Evolutionary conservation across 2,113 vertebrate species (phyloP), one percentile per base, ranked within the genome.

Genomic region (Balaeniceps rex): DNA sequence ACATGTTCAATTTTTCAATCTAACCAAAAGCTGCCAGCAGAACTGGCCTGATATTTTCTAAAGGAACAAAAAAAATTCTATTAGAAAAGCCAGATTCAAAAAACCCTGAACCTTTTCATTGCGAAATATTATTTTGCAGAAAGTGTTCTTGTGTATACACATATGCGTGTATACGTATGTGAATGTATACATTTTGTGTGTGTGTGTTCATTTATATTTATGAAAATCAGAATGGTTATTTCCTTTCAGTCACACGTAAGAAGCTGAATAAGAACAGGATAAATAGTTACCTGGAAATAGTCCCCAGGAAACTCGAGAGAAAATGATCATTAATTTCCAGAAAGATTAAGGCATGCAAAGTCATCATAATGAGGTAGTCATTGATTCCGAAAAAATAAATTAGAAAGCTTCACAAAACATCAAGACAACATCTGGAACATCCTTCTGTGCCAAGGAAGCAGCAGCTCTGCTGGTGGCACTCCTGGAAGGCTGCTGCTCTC

Each of bases 131-230:
- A 7, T 70, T 69, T 76, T 76, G 54, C 21, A 46, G 21, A 12
- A 68, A 17, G 25, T 19, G 8, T 24, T 63, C 28, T 28, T 78
- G 9, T 40, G 10, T 26, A 19, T 21, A 10, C 7, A 21, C 28
- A 3, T n/a, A 25, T 47, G 14, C 3, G 0, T 9, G 11, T 25
- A 25, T 17, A 16, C 31, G 4, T 28, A 12, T 8, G 8, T 15
- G 29, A 60, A 18, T n/a, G 34, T 22, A 17, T 52, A 49, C 7
- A 7, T 31, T 28, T 33, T 34, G 4, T 36, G 9, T 7, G 5
- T 21, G 5, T 11, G 10, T 16, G 15, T 31, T 15, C 24, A 34
- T 42, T 79, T 72, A 12, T 29, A 38, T 57, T 55, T 63, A 6
- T 64, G 36, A 81, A 79, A 44, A 86, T 25, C 25, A 46, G 44